Percentiles rank a stretch among this genome's conserved stretches.
phyloP scores from a whole-genome alignment of 2,888 invertebrate genomes.

The Yponomeuta sedellus region DNA sequence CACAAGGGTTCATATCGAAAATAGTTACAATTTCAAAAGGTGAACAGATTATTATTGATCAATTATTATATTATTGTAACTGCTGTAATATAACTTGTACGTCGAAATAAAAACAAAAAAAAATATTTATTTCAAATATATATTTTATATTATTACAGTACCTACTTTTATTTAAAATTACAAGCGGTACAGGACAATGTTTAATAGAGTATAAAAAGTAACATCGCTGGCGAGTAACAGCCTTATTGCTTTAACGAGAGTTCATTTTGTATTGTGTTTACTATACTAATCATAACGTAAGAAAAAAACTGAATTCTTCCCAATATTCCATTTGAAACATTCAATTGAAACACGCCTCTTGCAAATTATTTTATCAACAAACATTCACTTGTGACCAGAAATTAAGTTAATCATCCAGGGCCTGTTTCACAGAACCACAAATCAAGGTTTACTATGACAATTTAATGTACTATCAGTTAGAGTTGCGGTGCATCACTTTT shows the following conservation, averaged over 20 bases:
- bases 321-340: too few relatives aligned
- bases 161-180: too few relatives aligned
- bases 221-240: neutral
- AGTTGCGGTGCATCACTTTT: too few relatives aligned
- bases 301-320: too few relatives aligned
- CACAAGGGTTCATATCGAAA: too few relatives aligned
- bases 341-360: too few relatives aligned
- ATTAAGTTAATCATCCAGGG: too few relatives aligned
- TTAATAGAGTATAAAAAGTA: neutral
- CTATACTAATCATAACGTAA: neutral
- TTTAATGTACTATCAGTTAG: too few relatives aligned
- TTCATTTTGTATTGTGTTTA: neutral
- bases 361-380: too few relatives aligned
- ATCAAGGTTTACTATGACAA: too few relatives aligned
- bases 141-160: slow-evolving; percentile 40
- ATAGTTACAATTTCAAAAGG: neutral
- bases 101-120: slow-evolving; percentile 18
- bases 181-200: neutral
- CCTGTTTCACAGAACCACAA: too few relatives aligned
- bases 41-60: neutral
- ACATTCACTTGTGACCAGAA: too few relatives aligned
- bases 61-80: slow-evolving; percentile 1
- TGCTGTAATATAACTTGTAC: slow-evolving; percentile 1
- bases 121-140: slow-evolving; percentile 28
- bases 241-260: neutral